Evolutionary conservation across 2,888 invertebrate genomes (phyloP).

Genomic region (Protodeltote pygarga): DNA sequence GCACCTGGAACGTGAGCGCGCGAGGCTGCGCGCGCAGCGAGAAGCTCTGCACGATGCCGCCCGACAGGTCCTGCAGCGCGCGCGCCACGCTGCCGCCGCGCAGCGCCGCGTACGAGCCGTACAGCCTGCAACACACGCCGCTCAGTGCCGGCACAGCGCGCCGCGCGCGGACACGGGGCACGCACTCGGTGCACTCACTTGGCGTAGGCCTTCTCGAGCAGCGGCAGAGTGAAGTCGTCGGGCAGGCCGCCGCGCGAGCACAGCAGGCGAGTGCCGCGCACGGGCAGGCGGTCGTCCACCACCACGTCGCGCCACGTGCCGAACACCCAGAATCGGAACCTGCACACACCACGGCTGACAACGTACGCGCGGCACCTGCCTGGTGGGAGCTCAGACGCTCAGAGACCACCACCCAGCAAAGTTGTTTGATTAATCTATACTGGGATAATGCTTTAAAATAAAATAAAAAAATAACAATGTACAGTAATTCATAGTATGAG

Average conservation of each 20-base stretch:
- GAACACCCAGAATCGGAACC: conserved; percentile 93
- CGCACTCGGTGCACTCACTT: conserved; percentile 84
- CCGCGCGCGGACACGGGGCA: neutral
- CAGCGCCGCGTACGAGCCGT: conserved; percentile 90
- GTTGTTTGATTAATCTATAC: no score
- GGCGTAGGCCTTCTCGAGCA: conserved; percentile 93
- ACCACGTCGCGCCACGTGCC: conserved; percentile 92
- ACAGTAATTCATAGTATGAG: no score
- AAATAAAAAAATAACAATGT: no score
- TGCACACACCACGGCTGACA: no score
- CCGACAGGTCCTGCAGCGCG: conserved; percentile 91
- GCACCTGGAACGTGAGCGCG: conserved; percentile 89
- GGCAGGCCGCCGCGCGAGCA: conserved; percentile 82
- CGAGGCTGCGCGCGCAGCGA: conserved; percentile 88
- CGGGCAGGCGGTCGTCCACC: conserved; percentile 92
- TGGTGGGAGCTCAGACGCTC: no score
- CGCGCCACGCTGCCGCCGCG: conserved; percentile 87
- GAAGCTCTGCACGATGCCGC: conserved; percentile 92
- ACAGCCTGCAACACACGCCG: conserved; percentile 76
- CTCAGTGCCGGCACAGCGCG: conserved; percentile 3
- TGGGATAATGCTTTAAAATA: no score
- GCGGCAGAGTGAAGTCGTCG: conserved; percentile 91
- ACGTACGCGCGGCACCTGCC: no score
- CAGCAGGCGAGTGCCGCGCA: conserved; percentile 88
- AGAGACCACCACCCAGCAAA: no score